Evolutionary conservation across 2,797 vertebrate genomes (phyloP), one percentile per base, ranked within the genome.

Genomic region (Betta splendens): DNA sequence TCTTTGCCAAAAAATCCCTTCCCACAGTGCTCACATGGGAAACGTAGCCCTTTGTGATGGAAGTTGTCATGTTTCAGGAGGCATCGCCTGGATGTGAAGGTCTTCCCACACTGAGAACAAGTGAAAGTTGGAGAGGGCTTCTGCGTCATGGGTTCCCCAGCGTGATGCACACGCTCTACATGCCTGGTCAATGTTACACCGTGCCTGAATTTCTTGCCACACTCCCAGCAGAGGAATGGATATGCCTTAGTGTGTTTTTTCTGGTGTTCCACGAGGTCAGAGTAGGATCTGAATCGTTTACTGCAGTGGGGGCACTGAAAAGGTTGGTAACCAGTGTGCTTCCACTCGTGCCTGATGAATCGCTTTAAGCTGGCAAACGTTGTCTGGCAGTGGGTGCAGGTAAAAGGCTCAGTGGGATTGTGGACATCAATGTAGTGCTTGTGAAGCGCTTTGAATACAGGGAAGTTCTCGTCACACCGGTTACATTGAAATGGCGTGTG

Each of bases 401-500:
- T 84, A 2, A 75, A 90, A 0, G 89, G 89, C 54, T 86, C 85
- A 0, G 67, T 65, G 63, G 85, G 89, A 21, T 87, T 83, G 29
- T 90, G 89, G 38, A 77, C 39, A 5, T 90, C 89, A 0, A 89
- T 83, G 73, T 89, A 88, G 70, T 90, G 89, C 77, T 90, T 90
- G 7, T 90, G 86, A 21, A 90, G 86, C 0, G 85, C 71, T 55
- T 89, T 90, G 65, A 90, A 90, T 12, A 90, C 87, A 0, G 84
- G 87, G 53, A 90, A 90, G 49, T 85, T 85, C 40, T 87, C 85
- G 32, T 85, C 87, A 3, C 89, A 90, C 10, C 64, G 83, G 73
- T 89, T 89, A 16, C 89, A 90, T 53, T 90, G 89, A 39, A 90
- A 90, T 0, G 87, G 87, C 0, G 89, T 90, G 83, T 90, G 89